phyloP scores from a whole-genome alignment of 53 echinoderm and acorn worm genomes.

The Echinarachnius parma region DNA sequence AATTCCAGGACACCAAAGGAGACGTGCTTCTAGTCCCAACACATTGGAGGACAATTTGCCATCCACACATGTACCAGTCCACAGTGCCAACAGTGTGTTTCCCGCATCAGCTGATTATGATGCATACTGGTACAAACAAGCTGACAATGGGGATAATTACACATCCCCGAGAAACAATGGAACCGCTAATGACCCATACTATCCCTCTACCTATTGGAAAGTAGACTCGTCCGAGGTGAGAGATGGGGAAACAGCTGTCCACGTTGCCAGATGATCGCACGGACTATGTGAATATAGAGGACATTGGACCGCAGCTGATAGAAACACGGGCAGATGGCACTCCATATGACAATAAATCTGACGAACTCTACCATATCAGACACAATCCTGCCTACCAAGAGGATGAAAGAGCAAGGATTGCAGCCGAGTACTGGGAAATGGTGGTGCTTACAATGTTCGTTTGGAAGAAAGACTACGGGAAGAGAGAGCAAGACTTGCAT shows the following conservation, averaged over 20 bases:
- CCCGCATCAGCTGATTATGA: conserved; percentile 4
- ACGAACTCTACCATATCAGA: neutral
- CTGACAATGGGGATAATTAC: neutral
- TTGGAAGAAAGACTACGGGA: neutral
- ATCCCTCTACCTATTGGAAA: conserved; percentile 1
- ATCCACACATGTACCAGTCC: neutral
- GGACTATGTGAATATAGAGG: neutral
- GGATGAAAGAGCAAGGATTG: neutral
- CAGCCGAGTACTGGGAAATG: neutral
- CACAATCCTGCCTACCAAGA: conserved; percentile 31
- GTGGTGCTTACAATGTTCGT: neutral
- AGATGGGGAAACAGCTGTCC: neutral
- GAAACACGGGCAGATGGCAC: neutral
- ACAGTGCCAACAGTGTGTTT: too few species aligned
- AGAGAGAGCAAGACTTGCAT: neutral
- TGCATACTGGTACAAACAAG: neutral
- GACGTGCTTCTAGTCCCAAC: conserved; percentile 27
- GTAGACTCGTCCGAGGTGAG: neutral
- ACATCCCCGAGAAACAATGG: neutral
- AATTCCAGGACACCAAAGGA: neutral
- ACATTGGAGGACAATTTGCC: neutral
- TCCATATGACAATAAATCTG: neutral
- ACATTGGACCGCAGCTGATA: neutral
- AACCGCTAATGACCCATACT: neutral
- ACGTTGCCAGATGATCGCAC: neutral